A percentile compares a stretch with the other conserved stretches of the same genome.
Evolutionary conservation across 2,888 invertebrate genomes (phyloP).

Genomic region (Caenorhabditis sulstoni): DNA sequence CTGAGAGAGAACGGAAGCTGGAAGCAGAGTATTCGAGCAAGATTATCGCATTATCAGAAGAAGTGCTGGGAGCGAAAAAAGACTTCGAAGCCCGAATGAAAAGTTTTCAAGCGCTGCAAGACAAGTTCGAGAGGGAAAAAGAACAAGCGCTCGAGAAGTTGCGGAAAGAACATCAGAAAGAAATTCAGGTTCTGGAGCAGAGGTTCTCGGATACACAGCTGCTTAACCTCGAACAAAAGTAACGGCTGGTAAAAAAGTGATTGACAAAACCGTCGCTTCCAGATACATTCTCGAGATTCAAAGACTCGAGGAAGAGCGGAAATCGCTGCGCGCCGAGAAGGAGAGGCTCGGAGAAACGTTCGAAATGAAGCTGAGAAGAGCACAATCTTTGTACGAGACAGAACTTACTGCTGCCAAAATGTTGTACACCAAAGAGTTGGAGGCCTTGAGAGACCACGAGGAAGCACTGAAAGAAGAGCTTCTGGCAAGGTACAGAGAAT

Average conservation of each 20-base stretch:
- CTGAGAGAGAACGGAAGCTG: constrained; percentile 79
- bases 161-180: constrained; percentile 80
- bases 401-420: constrained; percentile 80
- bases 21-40: constrained; percentile 80
- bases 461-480: constrained; percentile 79
- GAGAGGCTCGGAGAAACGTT: constrained; percentile 80
- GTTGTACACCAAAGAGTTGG: constrained; percentile 79
- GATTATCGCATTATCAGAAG: constrained; percentile 82
- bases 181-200: constrained; percentile 79
- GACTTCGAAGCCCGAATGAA: constrained; percentile 82
- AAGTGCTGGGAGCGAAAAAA: constrained; percentile 81
- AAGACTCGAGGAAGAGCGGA: constrained; percentile 80
- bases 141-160: constrained; percentile 80
- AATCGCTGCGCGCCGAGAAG: constrained; percentile 78
- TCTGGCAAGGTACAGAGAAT: constrained; percentile 70
- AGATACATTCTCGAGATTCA: constrained; percentile 80
- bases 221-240: constrained; percentile 81
- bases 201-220: constrained; percentile 79
- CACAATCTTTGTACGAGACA: constrained; percentile 79
- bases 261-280: constrained; percentile 3
- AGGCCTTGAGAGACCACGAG: constrained; percentile 80
- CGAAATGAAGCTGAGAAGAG: constrained; percentile 80
- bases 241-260: neutral
- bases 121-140: constrained; percentile 80
- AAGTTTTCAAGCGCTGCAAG: constrained; percentile 82